phyloP scores from a whole-genome alignment of 2,888 invertebrate species.

The Caenorhabditis sulstoni region DNA sequence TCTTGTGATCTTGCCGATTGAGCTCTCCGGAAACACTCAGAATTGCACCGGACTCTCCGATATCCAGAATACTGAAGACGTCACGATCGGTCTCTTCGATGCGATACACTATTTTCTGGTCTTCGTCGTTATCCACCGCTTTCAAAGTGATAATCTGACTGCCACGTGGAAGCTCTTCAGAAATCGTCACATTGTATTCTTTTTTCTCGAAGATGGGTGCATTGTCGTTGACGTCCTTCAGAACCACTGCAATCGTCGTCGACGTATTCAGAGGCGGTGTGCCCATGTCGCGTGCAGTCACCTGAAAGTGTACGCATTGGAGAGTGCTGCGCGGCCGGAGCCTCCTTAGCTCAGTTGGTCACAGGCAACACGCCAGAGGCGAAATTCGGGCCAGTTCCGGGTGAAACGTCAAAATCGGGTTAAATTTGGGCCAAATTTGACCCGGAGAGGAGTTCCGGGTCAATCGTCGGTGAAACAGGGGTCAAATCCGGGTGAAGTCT shows the following conservation, averaged over 20 bases:
- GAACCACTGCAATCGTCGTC: conserved; percentile 73
- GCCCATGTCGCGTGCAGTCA: conserved; percentile 91
- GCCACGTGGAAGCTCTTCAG: conserved; percentile 86
- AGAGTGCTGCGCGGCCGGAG: neutral
- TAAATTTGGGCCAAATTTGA: no score
- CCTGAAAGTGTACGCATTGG: conserved; percentile 55
- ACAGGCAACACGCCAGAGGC: no score
- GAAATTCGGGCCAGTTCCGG: no score
- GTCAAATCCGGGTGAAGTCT: no score
- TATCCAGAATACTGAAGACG: conserved; percentile 74
- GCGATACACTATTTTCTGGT: conserved; percentile 76
- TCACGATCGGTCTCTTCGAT: conserved; percentile 72
- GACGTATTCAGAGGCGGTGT: conserved; percentile 84
- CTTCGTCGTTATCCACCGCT: conserved; percentile 73
- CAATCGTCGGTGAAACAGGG: no score
- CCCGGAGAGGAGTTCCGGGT: no score
- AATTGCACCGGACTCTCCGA: conserved; percentile 75
- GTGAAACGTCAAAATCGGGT: no score
- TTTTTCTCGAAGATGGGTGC: conserved; percentile 87
- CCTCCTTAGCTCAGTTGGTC: conserved; percentile 62
- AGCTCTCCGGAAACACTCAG: conserved; percentile 72
- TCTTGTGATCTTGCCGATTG: conserved; percentile 67
- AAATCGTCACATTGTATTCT: conserved; percentile 87
- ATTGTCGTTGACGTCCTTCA: conserved; percentile 89
- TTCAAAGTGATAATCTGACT: conserved; percentile 75